Conservation (phyloP, 2,888 invertebrate species). For the Steinernema hermaphroditum region DNA sequence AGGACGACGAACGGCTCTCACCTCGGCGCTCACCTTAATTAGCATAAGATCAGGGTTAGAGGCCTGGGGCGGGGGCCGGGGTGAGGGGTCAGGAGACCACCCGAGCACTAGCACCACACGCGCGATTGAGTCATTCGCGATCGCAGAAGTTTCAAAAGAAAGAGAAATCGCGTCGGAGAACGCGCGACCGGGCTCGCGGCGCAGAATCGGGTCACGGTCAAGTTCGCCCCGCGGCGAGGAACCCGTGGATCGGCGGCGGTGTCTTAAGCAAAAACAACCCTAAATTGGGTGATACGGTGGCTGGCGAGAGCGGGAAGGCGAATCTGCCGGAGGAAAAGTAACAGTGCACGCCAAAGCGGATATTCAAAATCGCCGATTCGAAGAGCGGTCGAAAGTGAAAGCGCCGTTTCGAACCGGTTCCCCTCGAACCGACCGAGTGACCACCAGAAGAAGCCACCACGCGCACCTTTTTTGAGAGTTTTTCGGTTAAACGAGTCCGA, state of each 20-base stretch:
- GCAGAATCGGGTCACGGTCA: slow-evolving; percentile 27
- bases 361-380: slow-evolving; percentile 6
- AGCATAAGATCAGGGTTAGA: neutral
- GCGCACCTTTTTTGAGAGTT: no score
- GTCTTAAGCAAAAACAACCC: slow-evolving; percentile 26
- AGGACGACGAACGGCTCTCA: slow-evolving; percentile 15
- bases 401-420: slow-evolving; percentile 18
- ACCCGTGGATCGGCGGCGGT: slow-evolving; percentile 12
- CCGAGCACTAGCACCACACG: neutral
- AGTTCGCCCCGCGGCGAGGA: slow-evolving; percentile 21
- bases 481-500: no score
- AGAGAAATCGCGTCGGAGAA: slow-evolving; percentile 29
- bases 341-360: neutral
- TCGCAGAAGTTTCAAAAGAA: slow-evolving; percentile 30
- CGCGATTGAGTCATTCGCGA: slow-evolving; percentile 29
- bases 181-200: slow-evolving; percentile 1
- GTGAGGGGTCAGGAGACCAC: neutral
- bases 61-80: neutral
- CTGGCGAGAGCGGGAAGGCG: neutral
- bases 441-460: neutral
- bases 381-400: slow-evolving; percentile 13
- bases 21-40: slow-evolving; percentile 28
- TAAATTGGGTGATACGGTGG: slow-evolving; percentile 8
- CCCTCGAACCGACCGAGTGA: slow-evolving; percentile 8
- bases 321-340: neutral